These are phyloP conservation scores for Suncus etruscus DNA, from an alignment of 2,113 vertebrate genomes.

Conservation along the genomic window DNA sequence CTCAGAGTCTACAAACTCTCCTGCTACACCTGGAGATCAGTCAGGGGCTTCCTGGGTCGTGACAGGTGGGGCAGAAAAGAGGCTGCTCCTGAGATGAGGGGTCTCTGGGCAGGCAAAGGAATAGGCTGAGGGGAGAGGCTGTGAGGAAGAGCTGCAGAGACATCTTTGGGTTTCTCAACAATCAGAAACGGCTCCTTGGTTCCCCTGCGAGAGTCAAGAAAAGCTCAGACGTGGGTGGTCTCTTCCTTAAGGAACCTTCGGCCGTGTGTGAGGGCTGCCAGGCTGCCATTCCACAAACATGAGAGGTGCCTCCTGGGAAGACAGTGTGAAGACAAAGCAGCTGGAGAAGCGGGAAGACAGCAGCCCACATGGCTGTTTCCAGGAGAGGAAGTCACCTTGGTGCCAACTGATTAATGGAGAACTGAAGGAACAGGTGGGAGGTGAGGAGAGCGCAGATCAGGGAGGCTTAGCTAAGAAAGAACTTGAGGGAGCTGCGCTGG, in stretches of 20 bases:
- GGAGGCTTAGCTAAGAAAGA: neutral
- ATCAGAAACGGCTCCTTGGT: neutral
- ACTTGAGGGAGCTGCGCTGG: neutral
- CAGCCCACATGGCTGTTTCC: neutral
- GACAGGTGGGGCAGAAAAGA: neutral
- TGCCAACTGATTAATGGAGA: neutral
- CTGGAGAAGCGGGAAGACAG: too few species aligned
- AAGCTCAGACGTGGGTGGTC: neutral
- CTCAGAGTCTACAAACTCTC: too few species aligned
- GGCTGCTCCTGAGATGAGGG: neutral
- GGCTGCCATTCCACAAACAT: neutral
- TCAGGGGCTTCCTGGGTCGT: too few species aligned
- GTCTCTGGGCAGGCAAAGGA: too few species aligned
- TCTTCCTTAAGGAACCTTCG: neutral
- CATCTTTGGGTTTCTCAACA: neutral
- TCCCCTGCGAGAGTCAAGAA: slow-evolving; percentile 12
- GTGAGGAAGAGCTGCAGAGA: neutral
- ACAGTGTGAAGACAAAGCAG: neutral
- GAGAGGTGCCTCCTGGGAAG: neutral
- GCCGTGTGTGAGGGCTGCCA: neutral
- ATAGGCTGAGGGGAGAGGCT: neutral
- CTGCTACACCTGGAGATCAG: too few species aligned
- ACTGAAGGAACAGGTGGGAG: too few species aligned
- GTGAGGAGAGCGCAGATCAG: neutral
- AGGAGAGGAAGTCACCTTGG: neutral